phyloP scores from a whole-genome alignment of 1,140 invertebrate species.

The Drosophila equinoxialis region DNA sequence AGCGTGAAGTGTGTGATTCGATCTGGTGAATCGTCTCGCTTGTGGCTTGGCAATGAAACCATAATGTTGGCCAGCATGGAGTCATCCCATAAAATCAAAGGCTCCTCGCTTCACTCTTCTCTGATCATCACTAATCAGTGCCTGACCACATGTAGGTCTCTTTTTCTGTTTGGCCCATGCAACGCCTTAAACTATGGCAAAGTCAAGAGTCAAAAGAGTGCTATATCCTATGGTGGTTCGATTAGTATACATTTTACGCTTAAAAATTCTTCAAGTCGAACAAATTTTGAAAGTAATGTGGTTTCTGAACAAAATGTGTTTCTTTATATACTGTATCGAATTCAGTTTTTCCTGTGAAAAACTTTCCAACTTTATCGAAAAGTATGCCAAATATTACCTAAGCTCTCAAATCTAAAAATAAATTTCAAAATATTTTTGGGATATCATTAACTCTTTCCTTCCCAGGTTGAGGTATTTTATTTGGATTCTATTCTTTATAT shows the following conservation, averaged over 20 bases:
- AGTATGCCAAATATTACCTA: no score
- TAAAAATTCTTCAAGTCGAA: neutral
- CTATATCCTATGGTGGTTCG: neutral
- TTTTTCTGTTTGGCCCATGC: no score
- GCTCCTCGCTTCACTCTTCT: constrained; percentile 29
- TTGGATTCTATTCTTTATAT: no score
- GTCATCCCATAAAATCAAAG: constrained; percentile 19
- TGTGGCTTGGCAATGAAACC: constrained; percentile 78
- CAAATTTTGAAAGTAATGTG: no score
- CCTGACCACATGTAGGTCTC: constrained; percentile 47
- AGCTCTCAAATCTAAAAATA: no score
- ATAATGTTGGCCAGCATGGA: constrained; percentile 75
- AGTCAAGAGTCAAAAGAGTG: neutral
- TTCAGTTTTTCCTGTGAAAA: neutral
- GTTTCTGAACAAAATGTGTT: neutral
- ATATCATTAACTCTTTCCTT: no score
- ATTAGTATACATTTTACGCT: constrained; percentile 10
- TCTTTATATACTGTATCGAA: neutral
- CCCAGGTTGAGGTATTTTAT: no score
- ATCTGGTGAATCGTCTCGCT: constrained; percentile 49
- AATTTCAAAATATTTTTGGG: no score
- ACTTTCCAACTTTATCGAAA: no score
- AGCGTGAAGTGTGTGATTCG: constrained; percentile 60
- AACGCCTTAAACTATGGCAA: no score
- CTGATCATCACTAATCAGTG: constrained; percentile 56